Evolutionary conservation across 2,797 vertebrate genomes (phyloP).

Genomic region (Dermochelys coriacea): DNA sequence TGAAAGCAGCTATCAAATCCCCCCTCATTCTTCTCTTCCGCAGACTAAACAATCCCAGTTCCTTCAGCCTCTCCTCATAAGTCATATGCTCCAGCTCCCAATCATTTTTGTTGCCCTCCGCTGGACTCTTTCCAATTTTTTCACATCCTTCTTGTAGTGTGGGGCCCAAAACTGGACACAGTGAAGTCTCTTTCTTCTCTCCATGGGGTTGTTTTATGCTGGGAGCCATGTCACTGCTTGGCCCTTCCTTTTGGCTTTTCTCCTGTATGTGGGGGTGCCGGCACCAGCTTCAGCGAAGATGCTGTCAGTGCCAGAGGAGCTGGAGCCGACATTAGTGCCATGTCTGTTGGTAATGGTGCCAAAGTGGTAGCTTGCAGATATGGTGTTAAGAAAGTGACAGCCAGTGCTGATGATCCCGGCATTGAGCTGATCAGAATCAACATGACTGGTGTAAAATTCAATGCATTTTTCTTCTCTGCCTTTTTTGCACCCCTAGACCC

Average conservation of each 20-base stretch:
- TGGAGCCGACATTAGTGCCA: slow-evolving; percentile 61
- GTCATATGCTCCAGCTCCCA: too few relatives aligned
- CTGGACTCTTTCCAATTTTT: too few relatives aligned
- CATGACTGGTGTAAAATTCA: not conserved
- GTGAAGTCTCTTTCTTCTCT: slow-evolving; percentile 47
- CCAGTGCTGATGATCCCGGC: slow-evolving; percentile 61
- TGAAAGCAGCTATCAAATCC: too few relatives aligned
- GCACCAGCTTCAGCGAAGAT: slow-evolving; percentile 55
- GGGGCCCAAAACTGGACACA: not conserved
- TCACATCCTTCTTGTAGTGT: too few relatives aligned
- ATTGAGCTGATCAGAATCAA: not conserved
- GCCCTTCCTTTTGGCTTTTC: slow-evolving; percentile 68
- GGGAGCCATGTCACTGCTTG: slow-evolving; percentile 56
- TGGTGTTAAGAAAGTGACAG: slow-evolving; percentile 48
- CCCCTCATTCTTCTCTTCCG: too few relatives aligned
- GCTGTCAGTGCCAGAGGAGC: slow-evolving; percentile 64
- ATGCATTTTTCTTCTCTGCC: slow-evolving; percentile 28
- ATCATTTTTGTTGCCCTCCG: too few relatives aligned
- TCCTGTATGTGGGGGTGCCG: slow-evolving; percentile 58
- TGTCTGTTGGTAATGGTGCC: slow-evolving; percentile 63
- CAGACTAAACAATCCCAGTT: too few relatives aligned
- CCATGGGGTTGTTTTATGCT: slow-evolving; percentile 71
- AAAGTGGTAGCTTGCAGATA: slow-evolving; percentile 66
- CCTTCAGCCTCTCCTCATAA: too few relatives aligned
- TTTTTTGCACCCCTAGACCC: not conserved